A percentile compares a stretch with the other conserved stretches of the same genome.
Evolutionary conservation across 2,797 vertebrate genomes (phyloP).

Genomic region (Hozukius guyotensis): DNA sequence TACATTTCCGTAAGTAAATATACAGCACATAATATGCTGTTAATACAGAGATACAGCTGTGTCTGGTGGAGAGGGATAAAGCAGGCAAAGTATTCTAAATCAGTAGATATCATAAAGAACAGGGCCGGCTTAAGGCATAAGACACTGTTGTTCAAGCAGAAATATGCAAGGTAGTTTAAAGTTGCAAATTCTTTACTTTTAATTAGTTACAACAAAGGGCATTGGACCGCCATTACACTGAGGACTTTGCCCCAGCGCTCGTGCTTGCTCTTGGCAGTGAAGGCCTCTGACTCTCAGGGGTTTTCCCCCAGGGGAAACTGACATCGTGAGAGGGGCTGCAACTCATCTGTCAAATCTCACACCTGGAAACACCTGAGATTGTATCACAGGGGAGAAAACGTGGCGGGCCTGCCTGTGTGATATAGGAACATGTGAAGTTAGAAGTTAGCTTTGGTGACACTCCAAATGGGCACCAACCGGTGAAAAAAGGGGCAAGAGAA

Average conservation of each 20-base stretch:
- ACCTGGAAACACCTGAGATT: slow-evolving; percentile 50
- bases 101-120: not conserved
- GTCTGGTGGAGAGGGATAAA: not conserved
- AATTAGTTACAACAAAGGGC: too few relatives aligned
- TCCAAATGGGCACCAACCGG: not conserved
- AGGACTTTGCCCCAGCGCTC: not conserved
- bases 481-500: not conserved
- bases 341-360: slow-evolving; percentile 21
- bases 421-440: not conserved
- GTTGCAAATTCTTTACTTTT: not conserved
- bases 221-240: not conserved
- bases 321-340: slow-evolving; percentile 9
- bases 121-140: too few relatives aligned
- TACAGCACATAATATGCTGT: not conserved
- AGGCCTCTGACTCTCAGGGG: not conserved
- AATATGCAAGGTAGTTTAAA: not conserved
- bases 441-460: not conserved
- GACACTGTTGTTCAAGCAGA: not conserved
- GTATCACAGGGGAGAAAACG: slow-evolving; percentile 24
- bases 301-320: slow-evolving; percentile 52
- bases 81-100: not conserved
- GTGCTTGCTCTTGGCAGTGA: slow-evolving; percentile 3
- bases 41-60: not conserved
- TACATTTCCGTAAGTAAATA: not conserved
- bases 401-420: not conserved